These are phyloP conservation scores for Melanotaenia parkinsoni DNA, from an alignment of 2,797 vertebrate genomes.

Conservation along the genomic window DNA sequence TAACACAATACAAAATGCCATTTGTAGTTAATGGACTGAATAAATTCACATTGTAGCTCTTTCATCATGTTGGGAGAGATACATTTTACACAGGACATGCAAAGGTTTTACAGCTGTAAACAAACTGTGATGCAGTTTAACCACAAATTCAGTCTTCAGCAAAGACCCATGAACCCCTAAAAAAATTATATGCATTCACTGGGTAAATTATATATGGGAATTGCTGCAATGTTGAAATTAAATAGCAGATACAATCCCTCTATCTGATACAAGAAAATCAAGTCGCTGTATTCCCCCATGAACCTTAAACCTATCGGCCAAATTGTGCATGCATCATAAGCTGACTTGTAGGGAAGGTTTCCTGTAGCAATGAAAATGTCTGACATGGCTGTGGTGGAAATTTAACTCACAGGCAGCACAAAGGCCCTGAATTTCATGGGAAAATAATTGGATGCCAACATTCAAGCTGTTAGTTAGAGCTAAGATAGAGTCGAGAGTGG, in stretches of 20 bases:
- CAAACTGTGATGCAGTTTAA: no score
- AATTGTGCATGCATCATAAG: conserved; percentile 28
- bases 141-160: no score
- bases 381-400: conserved; percentile 20
- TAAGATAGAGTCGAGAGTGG: background rate
- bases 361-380: conserved; percentile 26
- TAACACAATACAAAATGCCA: background rate
- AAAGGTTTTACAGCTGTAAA: no score
- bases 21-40: no score
- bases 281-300: background rate
- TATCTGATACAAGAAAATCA: background rate
- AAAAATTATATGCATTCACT: background rate
- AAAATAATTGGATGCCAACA: conserved; percentile 26
- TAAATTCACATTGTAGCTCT: no score
- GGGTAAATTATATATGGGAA: background rate
- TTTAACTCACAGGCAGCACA: conserved; percentile 19
- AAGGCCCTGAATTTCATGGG: background rate
- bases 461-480: background rate
- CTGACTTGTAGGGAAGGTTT: conserved; percentile 2
- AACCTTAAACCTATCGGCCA: conserved; percentile 25
- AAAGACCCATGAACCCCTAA: background rate
- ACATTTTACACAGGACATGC: no score
- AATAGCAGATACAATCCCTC: background rate
- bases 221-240: conserved; percentile 13
- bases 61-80: no score